Conservation (phyloP, 2,113 vertebrate genomes). For the Python bivittatus region DNA sequence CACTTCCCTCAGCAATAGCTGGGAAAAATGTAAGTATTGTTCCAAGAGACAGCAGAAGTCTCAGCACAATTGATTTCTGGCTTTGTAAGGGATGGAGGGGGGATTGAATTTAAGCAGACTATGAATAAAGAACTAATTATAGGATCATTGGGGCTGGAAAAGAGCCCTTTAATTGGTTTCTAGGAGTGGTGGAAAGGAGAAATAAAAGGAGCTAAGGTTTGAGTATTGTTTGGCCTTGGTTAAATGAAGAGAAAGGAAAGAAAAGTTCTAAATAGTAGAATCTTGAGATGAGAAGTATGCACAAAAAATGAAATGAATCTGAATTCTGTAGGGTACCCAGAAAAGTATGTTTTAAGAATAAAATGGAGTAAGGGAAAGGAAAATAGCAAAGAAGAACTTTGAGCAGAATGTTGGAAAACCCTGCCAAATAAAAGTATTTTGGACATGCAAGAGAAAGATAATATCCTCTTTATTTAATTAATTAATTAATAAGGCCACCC, state of each 20-base stretch:
- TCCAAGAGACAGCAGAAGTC: neutral
- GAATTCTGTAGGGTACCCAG: neutral
- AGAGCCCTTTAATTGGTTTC: neutral
- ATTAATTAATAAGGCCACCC: neutral
- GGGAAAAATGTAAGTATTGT: neutral
- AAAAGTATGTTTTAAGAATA: neutral
- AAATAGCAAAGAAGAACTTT: neutral
- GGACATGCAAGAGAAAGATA: neutral
- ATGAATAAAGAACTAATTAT: neutral
- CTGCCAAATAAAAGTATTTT: neutral
- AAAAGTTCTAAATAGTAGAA: neutral
- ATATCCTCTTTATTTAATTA: neutral
- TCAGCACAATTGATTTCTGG: neutral
- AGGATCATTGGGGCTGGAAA: neutral
- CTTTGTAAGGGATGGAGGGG: neutral
- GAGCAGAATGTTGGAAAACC: neutral
- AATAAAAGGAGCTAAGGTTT: neutral
- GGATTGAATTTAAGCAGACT: constrained; percentile 3
- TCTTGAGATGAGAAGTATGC: neutral
- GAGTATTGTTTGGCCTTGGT: neutral
- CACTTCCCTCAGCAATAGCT: fast-evolving
- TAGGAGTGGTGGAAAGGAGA: neutral
- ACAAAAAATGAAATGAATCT: neutral
- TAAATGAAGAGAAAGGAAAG: neutral
- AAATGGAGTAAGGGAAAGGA: neutral